phyloP scores from a whole-genome alignment of 2,797 vertebrate species.

The Pipistrellus nathusii region DNA sequence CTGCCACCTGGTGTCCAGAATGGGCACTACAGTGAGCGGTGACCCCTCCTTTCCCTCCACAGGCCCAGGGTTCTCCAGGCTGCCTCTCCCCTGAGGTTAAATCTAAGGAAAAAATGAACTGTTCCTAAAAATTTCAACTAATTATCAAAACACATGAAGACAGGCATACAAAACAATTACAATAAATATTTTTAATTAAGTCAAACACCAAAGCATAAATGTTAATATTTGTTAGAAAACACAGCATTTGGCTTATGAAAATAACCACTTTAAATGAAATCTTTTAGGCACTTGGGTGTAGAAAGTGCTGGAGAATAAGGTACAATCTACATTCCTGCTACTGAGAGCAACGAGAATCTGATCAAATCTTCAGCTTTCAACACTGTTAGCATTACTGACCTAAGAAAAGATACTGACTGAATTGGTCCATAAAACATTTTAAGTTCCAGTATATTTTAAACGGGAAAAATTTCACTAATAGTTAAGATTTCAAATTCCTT shows the following conservation, averaged over 20 bases:
- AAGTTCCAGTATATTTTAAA: neutral
- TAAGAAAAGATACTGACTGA: neutral
- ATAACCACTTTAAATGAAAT: neutral
- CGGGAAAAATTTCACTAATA: neutral
- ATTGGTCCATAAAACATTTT: neutral
- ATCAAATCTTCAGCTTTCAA: neutral
- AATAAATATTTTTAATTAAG: slow-evolving; percentile 76
- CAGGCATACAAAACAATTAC: neutral
- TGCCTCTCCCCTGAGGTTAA: neutral
- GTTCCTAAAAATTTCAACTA: neutral
- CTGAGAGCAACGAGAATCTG: neutral
- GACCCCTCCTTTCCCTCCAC: rapidly evolving
- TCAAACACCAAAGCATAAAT: slow-evolving; percentile 59
- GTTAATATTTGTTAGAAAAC: slow-evolving; percentile 53
- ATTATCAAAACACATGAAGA: neutral
- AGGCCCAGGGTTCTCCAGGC: neutral
- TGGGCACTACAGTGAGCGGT: rapidly evolving
- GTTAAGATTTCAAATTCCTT: neutral
- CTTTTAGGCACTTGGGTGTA: slow-evolving; percentile 75
- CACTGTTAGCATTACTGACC: neutral
- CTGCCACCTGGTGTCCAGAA: slow-evolving; percentile 24
- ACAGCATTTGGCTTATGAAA: slow-evolving; percentile 15
- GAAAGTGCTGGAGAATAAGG: neutral
- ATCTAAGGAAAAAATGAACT: neutral
- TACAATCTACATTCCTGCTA: neutral